Evolutionary conservation across 2,888 invertebrate species (phyloP).

Genomic region (Mythimna albipuncta): DNA sequence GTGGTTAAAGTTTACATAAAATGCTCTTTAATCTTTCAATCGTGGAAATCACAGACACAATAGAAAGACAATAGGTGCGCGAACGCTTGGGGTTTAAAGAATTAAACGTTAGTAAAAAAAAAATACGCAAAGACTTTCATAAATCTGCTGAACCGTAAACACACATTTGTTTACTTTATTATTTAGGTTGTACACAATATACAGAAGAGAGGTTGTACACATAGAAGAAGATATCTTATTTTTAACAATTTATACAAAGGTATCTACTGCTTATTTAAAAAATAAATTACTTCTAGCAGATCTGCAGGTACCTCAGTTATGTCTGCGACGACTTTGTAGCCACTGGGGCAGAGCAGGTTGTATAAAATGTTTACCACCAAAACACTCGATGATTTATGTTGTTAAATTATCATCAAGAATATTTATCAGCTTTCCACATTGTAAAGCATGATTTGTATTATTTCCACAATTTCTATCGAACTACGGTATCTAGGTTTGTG

Average conservation of each 20-base stretch:
- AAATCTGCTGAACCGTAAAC: conserved; percentile 2
- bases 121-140: neutral
- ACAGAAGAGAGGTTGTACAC: too few relatives aligned
- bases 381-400: too few relatives aligned
- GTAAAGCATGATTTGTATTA: neutral
- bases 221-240: too few relatives aligned
- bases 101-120: neutral
- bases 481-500: conserved; percentile 5
- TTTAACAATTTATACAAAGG: too few relatives aligned
- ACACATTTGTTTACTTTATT: neutral
- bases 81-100: too few relatives aligned
- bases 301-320: neutral
- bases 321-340: conserved; percentile 1
- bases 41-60: too few relatives aligned
- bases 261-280: too few relatives aligned
- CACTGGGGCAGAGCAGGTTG: neutral
- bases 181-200: too few relatives aligned
- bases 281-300: too few relatives aligned
- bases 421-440: neutral
- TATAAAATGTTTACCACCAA: neutral
- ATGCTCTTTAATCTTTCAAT: too few relatives aligned
- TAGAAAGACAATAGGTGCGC: too few relatives aligned
- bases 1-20: neutral
- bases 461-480: conserved; percentile 1
- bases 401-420: too few relatives aligned